Conservation (phyloP, 2,113 vertebrate species). For the Apus apus region DNA sequence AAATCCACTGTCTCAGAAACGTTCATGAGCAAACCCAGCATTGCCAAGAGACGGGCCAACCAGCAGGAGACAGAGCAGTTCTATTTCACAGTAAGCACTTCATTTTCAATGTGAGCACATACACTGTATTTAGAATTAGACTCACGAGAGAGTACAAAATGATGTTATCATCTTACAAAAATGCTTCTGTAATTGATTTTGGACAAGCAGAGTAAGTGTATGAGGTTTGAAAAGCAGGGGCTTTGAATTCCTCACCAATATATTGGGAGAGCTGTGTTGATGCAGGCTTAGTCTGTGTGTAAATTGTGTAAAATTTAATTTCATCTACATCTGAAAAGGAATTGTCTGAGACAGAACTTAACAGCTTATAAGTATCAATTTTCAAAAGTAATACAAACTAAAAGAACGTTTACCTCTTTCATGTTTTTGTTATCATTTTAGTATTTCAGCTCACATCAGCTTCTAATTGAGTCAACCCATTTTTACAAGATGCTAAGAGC, state of each 20-base stretch:
- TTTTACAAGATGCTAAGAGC: conserved; percentile 4
- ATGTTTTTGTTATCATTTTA: background rate
- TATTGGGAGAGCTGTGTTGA: background rate
- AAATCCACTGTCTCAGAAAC: conserved; percentile 96
- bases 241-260: background rate
- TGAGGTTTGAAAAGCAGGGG: background rate
- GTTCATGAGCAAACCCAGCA: conserved; percentile 98
- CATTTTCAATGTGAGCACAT: accelerated
- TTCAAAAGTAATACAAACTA: background rate
- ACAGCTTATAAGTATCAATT: background rate
- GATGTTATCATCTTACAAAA: background rate
- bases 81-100: conserved; percentile 91
- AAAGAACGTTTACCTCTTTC: background rate
- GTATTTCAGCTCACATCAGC: background rate
- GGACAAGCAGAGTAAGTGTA: background rate
- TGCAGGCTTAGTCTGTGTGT: background rate
- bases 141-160: background rate
- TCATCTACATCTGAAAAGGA: background rate
- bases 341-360: background rate
- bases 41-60: conserved; percentile 95
- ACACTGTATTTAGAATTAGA: background rate
- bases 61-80: conserved; percentile 99
- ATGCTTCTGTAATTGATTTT: background rate
- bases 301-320: background rate
- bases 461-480: background rate